Percentiles rank a stretch among this genome's conserved stretches.
These are phyloP conservation scores for Hydrotaea cyrtoneurina DNA, from an alignment of 2,888 invertebrate species.

Conservation along the genomic window DNA sequence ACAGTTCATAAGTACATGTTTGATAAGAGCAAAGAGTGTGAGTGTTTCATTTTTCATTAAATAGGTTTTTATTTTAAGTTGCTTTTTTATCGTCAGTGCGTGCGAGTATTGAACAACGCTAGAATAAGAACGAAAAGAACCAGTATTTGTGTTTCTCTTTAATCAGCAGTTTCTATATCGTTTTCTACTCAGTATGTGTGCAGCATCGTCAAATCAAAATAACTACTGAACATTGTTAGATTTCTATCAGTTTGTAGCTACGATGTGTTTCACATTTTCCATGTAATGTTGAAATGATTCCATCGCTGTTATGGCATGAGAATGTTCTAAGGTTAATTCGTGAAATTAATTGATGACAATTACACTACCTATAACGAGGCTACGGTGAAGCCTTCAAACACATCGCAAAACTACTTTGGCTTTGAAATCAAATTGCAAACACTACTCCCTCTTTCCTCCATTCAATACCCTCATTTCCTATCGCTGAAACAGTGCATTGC, in stretches of 20 bases:
- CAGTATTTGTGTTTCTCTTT: neutral
- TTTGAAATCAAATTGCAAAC: no score
- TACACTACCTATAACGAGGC: no score
- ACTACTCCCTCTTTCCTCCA: no score
- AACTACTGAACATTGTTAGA: neutral
- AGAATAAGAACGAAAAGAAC: neutral
- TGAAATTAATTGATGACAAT: no score
- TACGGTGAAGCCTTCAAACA: no score
- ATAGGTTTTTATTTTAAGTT: slow-evolving; percentile 21
- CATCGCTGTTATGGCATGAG: no score
- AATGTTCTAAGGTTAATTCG: no score
- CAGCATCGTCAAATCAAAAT: neutral
- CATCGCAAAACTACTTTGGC: no score
- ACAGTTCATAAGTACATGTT: neutral
- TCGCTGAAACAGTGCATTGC: no score
- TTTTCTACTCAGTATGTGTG: neutral
- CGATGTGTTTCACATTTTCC: neutral
- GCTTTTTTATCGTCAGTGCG: neutral
- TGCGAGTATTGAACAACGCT: slow-evolving; percentile 17
- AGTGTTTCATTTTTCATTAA: slow-evolving; percentile 32
- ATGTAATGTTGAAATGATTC: neutral
- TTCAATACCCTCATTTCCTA: no score
- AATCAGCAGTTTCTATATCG: slow-evolving; percentile 32
- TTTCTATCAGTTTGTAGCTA: neutral
- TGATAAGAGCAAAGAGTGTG: neutral